These are phyloP conservation scores for Atrichornis clamosus DNA, from an alignment of 2,113 vertebrate species.

Conservation along the genomic window DNA sequence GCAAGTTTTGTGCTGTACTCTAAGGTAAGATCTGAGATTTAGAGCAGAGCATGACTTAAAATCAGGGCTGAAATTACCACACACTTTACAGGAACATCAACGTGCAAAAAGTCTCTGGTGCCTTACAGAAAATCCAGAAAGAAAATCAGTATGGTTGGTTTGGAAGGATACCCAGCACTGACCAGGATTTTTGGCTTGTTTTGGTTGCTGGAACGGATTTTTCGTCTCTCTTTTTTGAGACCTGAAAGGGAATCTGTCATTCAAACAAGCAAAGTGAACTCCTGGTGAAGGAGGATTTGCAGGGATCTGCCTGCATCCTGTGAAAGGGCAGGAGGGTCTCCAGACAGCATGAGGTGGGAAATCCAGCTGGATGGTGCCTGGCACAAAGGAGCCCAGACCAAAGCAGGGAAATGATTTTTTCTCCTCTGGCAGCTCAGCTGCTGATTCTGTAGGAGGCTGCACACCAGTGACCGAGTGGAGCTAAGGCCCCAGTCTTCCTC, in stretches of 20 bases:
- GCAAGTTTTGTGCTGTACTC: neutral
- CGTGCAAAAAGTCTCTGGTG: neutral
- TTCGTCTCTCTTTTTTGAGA: neutral
- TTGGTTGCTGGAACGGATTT: neutral
- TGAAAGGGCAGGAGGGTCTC: neutral
- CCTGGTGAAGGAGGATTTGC: rapidly evolving
- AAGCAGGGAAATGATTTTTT: neutral
- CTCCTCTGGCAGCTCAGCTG: neutral
- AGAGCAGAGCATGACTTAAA: neutral
- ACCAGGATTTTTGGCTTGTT: neutral
- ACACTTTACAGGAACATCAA: neutral
- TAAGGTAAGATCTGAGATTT: neutral
- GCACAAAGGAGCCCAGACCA: neutral
- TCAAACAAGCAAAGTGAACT: neutral
- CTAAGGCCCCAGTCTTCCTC: neutral
- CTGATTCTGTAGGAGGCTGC: neutral
- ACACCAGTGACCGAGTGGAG: neutral
- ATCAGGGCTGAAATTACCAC: neutral
- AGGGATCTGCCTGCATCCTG: neutral
- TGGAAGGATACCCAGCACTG: neutral
- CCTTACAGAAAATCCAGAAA: neutral
- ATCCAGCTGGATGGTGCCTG: neutral
- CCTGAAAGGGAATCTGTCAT: neutral
- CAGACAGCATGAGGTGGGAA: neutral
- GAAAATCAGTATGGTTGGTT: neutral